These are phyloP conservation scores for Desmodus rotundus DNA, from an alignment of 2,113 vertebrate species.

Conservation along the genomic window DNA sequence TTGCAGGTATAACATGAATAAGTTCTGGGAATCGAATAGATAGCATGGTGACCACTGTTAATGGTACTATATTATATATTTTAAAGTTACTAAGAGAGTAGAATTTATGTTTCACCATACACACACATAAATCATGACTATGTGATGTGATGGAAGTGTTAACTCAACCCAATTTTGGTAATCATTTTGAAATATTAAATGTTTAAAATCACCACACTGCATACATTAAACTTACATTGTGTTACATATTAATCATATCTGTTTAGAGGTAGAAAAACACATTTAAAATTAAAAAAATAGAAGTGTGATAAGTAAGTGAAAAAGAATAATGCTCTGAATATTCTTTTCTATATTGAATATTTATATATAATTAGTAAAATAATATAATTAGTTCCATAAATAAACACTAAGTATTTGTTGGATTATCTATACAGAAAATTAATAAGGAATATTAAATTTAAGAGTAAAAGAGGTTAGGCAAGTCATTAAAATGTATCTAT, in stretches of 20 bases:
- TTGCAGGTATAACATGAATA: not conserved
- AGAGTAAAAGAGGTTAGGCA: too few relatives aligned
- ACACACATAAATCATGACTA: not conserved
- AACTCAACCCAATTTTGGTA: not conserved
- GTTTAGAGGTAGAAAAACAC: not conserved
- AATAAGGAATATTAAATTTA: too few relatives aligned
- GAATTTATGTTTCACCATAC: not conserved
- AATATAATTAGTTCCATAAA: too few relatives aligned
- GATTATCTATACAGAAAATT: too few relatives aligned
- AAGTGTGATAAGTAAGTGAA: too few relatives aligned
- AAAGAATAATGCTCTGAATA: too few relatives aligned
- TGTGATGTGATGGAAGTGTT: not conserved
- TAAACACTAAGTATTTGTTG: too few relatives aligned
- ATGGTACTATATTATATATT: not conserved
- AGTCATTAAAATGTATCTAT: too few relatives aligned
- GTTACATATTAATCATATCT: not conserved
- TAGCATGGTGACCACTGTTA: not conserved
- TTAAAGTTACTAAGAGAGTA: not conserved
- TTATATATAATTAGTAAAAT: too few relatives aligned
- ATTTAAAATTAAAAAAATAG: too few relatives aligned
- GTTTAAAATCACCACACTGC: not conserved
- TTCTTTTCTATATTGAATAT: too few relatives aligned
- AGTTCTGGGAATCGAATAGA: not conserved
- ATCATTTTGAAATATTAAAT: not conserved
- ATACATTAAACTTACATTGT: not conserved